Percentiles rank a stretch among this genome's conserved stretches.
Conservation (phyloP, 2,888 invertebrate species). For the Melanophora roralis region DNA sequence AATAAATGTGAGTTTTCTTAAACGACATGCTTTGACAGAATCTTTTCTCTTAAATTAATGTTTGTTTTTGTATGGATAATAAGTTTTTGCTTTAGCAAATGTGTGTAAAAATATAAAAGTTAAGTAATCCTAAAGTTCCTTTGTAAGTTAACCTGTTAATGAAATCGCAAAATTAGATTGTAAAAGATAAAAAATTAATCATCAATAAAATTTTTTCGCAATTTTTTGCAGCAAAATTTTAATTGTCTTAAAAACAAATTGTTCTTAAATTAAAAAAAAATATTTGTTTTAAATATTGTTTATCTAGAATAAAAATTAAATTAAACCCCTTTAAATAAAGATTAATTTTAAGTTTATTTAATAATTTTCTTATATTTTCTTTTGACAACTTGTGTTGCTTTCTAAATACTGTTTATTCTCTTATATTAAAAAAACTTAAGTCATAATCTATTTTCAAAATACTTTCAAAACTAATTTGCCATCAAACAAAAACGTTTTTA, state of each 20-base stretch:
- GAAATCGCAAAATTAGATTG: conserved; percentile 3
- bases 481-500: conserved; percentile 1
- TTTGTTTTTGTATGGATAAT: not conserved
- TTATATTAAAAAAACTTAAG: not conserved
- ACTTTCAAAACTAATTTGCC: conserved; percentile 65
- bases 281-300: too few relatives aligned
- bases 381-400: too few relatives aligned
- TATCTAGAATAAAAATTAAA: too few relatives aligned
- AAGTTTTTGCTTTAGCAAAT: too few relatives aligned
- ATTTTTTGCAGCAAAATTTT: not conserved
- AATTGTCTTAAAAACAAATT: too few relatives aligned
- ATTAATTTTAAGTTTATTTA: too few relatives aligned
- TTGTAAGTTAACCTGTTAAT: conserved; percentile 44
- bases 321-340: too few relatives aligned
- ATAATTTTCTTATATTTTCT: too few relatives aligned
- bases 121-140: conserved; percentile 32
- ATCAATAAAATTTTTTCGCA: conserved; percentile 4
- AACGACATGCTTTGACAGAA: conserved; percentile 4
- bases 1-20: conserved; percentile 21
- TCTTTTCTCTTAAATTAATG: too few relatives aligned
- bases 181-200: conserved; percentile 8
- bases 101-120: not conserved
- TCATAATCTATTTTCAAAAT: conserved; percentile 19
- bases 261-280: too few relatives aligned
- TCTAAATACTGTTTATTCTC: not conserved